A percentile compares a stretch with the other conserved stretches of the same genome.
Conservation (phyloP, 2,888 invertebrate genomes). For the Euzetes globulus region DNA sequence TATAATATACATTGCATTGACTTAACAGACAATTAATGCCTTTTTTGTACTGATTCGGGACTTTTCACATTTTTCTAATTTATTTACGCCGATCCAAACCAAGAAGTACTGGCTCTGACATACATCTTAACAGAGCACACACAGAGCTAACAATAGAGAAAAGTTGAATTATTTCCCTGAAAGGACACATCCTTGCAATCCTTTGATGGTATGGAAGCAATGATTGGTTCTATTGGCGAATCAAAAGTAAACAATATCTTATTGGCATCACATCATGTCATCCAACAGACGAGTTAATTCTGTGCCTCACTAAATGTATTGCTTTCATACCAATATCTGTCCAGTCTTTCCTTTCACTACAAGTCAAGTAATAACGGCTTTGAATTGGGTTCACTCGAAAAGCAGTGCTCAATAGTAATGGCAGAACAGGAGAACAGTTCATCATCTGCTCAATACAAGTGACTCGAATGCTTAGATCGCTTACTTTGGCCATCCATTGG, state of each 20-base stretch:
- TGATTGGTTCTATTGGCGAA: neutral
- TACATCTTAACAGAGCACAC: neutral
- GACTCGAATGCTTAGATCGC: neutral
- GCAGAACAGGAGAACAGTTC: neutral
- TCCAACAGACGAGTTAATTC: conserved; percentile 20
- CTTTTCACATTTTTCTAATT: neutral
- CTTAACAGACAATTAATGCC: neutral
- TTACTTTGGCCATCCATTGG: neutral
- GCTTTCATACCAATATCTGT: conserved; percentile 3
- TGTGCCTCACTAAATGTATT: conserved; percentile 21
- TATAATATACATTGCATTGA: no score
- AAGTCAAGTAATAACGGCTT: neutral
- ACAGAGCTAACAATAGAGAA: neutral
- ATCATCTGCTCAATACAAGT: conserved; percentile 14
- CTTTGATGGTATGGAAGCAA: neutral
- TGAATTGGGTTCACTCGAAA: conserved; percentile 13
- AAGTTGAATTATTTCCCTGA: conserved; percentile 25
- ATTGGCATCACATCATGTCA: conserved; percentile 21
- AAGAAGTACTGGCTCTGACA: neutral
- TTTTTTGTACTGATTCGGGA: neutral
- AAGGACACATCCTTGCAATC: conserved; percentile 20
- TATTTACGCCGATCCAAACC: conserved; percentile 2
- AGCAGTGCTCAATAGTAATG: neutral
- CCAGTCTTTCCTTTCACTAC: neutral
- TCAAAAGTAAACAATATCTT: conserved; percentile 25